phyloP scores from a whole-genome alignment of 2,113 vertebrate species.

The Cavia aperea region DNA sequence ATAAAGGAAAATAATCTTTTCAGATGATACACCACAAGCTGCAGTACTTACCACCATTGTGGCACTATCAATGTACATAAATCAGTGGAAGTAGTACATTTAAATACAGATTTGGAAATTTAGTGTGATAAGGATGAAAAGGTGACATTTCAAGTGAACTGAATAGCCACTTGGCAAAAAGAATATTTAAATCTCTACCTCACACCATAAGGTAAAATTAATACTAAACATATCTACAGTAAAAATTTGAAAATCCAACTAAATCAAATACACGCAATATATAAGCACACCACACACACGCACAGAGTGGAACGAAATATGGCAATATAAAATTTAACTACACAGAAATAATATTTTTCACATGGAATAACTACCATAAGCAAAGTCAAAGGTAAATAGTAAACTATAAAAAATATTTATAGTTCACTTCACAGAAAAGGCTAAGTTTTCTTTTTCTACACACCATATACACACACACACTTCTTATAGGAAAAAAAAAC shows the following conservation, averaged over 20 bases:
- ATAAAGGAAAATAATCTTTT: not conserved
- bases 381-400: slow-evolving; percentile 23
- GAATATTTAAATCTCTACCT: not conserved
- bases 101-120: not conserved
- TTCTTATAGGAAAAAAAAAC: not conserved
- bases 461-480: not conserved
- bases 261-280: not conserved
- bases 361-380: not conserved
- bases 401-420: not conserved
- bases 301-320: not conserved
- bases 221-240: not conserved
- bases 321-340: not conserved
- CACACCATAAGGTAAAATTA: not conserved
- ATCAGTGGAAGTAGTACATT: not conserved
- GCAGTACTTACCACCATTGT: not conserved
- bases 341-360: not conserved
- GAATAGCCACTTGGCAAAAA: not conserved
- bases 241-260: not conserved
- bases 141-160: not conserved
- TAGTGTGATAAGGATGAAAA: not conserved
- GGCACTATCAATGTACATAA: no score
- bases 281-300: not conserved
- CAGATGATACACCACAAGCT: not conserved
- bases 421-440: not conserved
- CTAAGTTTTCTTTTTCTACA: not conserved